Conservation (phyloP, 2,888 invertebrate species). For the Phaonia tiefii region DNA sequence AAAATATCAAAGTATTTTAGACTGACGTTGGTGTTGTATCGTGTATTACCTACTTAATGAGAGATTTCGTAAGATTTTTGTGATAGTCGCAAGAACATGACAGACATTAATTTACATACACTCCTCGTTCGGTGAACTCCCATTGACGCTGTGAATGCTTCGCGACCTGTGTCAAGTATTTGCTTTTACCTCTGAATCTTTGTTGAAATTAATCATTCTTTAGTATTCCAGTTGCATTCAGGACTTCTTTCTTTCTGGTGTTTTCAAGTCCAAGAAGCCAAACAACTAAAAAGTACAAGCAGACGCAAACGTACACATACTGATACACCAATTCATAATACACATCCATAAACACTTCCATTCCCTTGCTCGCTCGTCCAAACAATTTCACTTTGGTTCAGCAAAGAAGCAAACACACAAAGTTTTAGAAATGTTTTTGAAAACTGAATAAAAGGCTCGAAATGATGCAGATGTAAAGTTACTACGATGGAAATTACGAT, state of each 20-base stretch:
- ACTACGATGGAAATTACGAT: too few species aligned
- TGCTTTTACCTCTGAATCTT: background rate
- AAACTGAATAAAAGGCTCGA: slow-evolving; percentile 9
- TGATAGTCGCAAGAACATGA: too few species aligned
- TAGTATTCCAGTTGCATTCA: slow-evolving; percentile 34
- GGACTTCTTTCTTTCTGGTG: background rate
- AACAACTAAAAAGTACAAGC: slow-evolving; percentile 16
- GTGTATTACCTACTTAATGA: too few species aligned
- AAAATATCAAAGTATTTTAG: too few species aligned
- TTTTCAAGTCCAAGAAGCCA: background rate
- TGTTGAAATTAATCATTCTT: slow-evolving; percentile 57
- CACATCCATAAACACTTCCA: background rate
- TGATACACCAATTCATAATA: slow-evolving; percentile 18
- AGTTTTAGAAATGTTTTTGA: slow-evolving; percentile 44
- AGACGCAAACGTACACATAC: background rate
- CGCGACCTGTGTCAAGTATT: background rate
- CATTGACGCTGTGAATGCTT: background rate
- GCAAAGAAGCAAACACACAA: slow-evolving; percentile 48
- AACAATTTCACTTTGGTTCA: slow-evolving; percentile 31
- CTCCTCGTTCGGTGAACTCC: background rate
- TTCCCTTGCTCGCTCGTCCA: background rate
- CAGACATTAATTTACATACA: too few species aligned
- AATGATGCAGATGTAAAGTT: too few species aligned
- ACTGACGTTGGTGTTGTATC: too few species aligned
- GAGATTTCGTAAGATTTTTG: too few species aligned